Evolutionary conservation across 2,113 vertebrate genomes (phyloP), one percentile per base, ranked within the genome.

Genomic region (Leptodactylus fuscus): DNA sequence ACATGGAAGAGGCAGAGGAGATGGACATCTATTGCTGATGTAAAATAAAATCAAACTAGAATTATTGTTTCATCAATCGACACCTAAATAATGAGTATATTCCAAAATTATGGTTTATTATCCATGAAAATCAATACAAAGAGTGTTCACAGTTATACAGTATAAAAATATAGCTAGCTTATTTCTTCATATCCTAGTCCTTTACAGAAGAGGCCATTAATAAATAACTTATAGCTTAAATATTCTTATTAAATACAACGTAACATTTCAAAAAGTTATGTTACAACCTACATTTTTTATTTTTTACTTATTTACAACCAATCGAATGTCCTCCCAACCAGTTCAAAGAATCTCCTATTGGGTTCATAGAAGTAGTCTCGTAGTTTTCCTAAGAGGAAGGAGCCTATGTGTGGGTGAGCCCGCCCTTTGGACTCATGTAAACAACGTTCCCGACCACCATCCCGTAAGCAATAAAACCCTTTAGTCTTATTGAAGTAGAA

Each of bases 401-500:
- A 90, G 0, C 96, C 94, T 2, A 99, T 93, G 0, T 93, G 94
- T 4, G 98, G 98, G 87, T 99, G 98, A 0, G 96, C 94, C 81
- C 98, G 91, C 84, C 98, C 98, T 85, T 99, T 99, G 16, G 98
- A 99, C 80, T 97, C 96, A 0, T 99, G 97, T 74, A 99, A 92
- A 89, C 98, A 99, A 48, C 96, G 93, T 24, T 99, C 96, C 55
- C 94, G 92, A 0, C 96, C 97, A 20, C 94, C 88, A 88, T 98
- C 96, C 49, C 96, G 90, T 88, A 99, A 91, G 92, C 98, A 99
- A 91, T 97, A 99, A 89, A 99, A 99, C 51, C 98, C 98, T 89
- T 97, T 98, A 0, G 98, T 99, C 89, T 95, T 96, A 88, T 99
- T 99, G 83, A 99, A 99, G 90, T 99, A 99, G 91, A 99, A 99